These are phyloP conservation scores for Melanotaenia parkinsoni DNA, from an alignment of 2,797 vertebrate species.

Conservation along the genomic window DNA sequence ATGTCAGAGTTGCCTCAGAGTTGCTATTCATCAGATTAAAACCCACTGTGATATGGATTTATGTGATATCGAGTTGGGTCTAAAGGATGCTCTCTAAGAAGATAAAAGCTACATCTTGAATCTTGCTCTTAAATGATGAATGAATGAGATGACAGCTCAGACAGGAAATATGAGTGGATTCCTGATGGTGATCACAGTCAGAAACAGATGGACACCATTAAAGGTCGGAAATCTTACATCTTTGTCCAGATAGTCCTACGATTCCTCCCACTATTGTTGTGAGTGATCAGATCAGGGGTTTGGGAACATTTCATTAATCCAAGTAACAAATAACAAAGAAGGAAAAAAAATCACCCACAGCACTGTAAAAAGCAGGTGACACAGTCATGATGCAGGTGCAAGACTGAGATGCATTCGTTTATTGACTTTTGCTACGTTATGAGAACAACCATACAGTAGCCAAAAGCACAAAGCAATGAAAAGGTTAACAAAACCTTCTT, in stretches of 20 bases:
- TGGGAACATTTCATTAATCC: slow-evolving; percentile 7
- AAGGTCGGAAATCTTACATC: slow-evolving; percentile 74
- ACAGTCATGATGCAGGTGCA: slow-evolving; percentile 43
- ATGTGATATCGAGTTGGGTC: too few species aligned
- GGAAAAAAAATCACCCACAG: not conserved
- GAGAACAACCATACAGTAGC: slow-evolving; percentile 37
- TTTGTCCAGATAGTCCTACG: slow-evolving; percentile 79
- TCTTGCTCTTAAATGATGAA: too few species aligned
- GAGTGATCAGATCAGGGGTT: slow-evolving; percentile 9
- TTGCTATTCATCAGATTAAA: not conserved
- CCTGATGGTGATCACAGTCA: slow-evolving; percentile 1
- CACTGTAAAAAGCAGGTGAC: slow-evolving; percentile 17
- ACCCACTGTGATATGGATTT: not conserved
- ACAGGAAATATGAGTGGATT: not conserved
- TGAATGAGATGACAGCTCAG: not conserved
- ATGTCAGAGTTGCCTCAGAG: too few species aligned
- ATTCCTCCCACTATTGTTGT: slow-evolving; percentile 62
- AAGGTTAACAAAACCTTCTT: not conserved
- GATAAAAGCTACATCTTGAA: too few species aligned
- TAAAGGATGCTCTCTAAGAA: not conserved
- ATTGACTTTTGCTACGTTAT: slow-evolving; percentile 50
- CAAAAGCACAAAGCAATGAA: slow-evolving; percentile 44
- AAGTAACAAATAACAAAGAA: not conserved
- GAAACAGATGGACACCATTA: slow-evolving; percentile 11
- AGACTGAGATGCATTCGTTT: slow-evolving; percentile 59